phyloP scores from a whole-genome alignment of 2,888 invertebrate species.

The Nineta flava region DNA sequence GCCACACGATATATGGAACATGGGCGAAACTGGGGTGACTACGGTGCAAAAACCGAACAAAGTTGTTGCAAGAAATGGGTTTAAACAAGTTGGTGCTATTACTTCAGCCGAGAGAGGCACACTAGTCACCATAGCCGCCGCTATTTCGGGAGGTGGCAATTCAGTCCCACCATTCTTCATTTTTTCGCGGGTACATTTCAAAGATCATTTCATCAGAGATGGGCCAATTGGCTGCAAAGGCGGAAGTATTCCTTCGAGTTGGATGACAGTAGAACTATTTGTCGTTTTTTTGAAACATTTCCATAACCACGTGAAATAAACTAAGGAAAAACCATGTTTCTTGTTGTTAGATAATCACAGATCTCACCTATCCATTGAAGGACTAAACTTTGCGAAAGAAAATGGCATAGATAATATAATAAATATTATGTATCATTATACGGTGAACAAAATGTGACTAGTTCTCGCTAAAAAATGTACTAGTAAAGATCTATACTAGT shows the following conservation, averaged over 20 bases:
- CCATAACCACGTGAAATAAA: slow-evolving; percentile 10
- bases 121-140: slow-evolving; percentile 18
- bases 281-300: slow-evolving; percentile 13
- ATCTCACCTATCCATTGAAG: slow-evolving; percentile 11
- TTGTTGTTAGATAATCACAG: slow-evolving; percentile 13
- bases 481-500: too few relatives aligned
- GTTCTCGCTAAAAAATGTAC: too few relatives aligned
- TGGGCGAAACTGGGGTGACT: too few relatives aligned
- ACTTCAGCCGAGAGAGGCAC: slow-evolving; percentile 21
- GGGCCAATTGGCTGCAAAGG: slow-evolving; percentile 16
- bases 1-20: too few relatives aligned
- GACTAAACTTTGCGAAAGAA: slow-evolving; percentile 10
- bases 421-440: too few relatives aligned
- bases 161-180: slow-evolving; percentile 21
- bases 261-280: slow-evolving; percentile 17
- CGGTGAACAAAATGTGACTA: too few relatives aligned
- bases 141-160: slow-evolving; percentile 18
- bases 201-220: slow-evolving; percentile 17
- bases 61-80: slow-evolving; percentile 21
- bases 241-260: slow-evolving; percentile 15
- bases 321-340: slow-evolving; percentile 9
- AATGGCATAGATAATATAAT: slow-evolving; percentile 12
- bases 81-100: slow-evolving; percentile 23
- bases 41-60: too few relatives aligned
- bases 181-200: slow-evolving; percentile 18